Base-by-base conservation (phyloP, 2,113 vertebrate genomes). In the Miniopterus natalensis region DNA sequence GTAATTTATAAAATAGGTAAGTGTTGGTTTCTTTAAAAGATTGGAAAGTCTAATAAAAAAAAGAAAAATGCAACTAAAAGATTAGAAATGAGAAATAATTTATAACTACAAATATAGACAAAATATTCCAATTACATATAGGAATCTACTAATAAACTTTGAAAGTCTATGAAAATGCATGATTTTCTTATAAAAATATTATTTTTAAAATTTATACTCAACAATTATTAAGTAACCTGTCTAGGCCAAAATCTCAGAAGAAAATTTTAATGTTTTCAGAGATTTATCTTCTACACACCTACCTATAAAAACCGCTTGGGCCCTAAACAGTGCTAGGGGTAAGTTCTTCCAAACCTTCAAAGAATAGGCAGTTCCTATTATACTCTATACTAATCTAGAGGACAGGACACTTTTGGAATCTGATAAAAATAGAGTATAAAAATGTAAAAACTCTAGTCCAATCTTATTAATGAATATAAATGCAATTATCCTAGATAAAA, bases 141-240 rank as follows among this genome's bases (percentile, higher is more conserved):
- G 68, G 88, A 65, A 53, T 92, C 55, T 90, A 18, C 31, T 88
- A 95, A 83, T 70, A 89, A 74, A 78, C 81, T 91, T 93, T 95
- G 45, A 57, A 97, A 93, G 89, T 93, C 75, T 87, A 78, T 96
- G 47, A 87, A 97, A 97, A 95, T 93, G 63, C 2, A 93, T 87
- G 29, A 74, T 66, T 96, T 84, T 84, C 47, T 95, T 94, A 86
- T 86, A 87, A 87, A 90, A 92, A 85, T 92, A 85, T 65, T 66
- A 49, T 74, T 94, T 81, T 96, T 94, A 55, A 57, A 95, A 55
- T 89, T 89, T 45, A 90, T 89, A 90, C 55, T 93, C 65, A 96
- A 92, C 78, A 95, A 91, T 61, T 49, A 74, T 40, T 95, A 57
- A 59, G 77, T 94, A 84, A 92, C 47, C 59, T 92, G n/a, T 66